These are phyloP conservation scores for Stictonetta naevosa DNA, from an alignment of 2,113 vertebrate species.

Conservation along the genomic window DNA sequence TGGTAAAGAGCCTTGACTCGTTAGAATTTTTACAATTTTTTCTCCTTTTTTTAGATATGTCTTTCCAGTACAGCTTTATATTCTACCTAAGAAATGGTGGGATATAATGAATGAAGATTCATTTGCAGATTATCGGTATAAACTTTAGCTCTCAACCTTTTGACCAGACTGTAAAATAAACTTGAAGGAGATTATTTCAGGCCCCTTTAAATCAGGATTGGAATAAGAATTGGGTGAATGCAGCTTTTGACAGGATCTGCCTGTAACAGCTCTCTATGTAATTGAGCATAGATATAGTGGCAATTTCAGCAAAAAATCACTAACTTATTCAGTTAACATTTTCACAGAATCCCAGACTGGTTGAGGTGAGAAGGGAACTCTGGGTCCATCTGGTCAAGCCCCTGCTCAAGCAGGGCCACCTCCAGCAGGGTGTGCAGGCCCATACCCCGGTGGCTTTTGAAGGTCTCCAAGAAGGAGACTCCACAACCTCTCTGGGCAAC, in stretches of 20 bases:
- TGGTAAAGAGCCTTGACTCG: background rate
- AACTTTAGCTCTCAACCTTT: conserved; percentile 33
- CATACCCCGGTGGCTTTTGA: background rate
- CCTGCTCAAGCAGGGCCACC: background rate
- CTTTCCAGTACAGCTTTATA: background rate
- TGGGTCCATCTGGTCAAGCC: background rate
- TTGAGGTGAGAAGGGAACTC: background rate
- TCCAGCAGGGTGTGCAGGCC: background rate
- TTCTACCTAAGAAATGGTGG: background rate
- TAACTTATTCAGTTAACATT: background rate
- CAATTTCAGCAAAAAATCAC: background rate
- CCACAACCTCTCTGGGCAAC: background rate
- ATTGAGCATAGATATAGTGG: background rate
- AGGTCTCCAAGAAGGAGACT: background rate
- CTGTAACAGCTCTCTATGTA: background rate
- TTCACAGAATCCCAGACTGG: background rate
- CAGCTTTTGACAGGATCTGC: background rate
- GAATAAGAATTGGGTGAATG: background rate
- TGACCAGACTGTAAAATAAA: conserved; percentile 19
- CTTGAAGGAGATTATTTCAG: conserved; percentile 12
- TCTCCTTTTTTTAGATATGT: background rate
- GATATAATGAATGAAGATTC: background rate
- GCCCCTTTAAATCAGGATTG: background rate
- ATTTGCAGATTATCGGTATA: background rate
- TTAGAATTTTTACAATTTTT: background rate